Percentiles rank a stretch among this genome's conserved stretches.
Evolutionary conservation across 2,888 invertebrate species (phyloP).

Genomic region (Heliconius ismenius): DNA sequence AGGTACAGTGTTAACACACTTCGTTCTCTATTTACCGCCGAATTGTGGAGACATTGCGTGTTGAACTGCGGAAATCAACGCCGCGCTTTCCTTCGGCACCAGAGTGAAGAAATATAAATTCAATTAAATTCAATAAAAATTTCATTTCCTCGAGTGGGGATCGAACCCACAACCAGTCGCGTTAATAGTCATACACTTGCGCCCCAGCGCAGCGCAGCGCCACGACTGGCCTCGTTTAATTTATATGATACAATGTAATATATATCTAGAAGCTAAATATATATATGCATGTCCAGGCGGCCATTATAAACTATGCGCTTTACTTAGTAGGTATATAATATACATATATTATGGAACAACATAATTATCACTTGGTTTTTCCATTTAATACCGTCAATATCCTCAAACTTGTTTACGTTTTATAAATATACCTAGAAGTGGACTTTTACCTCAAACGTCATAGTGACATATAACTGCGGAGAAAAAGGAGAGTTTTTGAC

Average conservation of each 20-base stretch:
- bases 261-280: neutral
- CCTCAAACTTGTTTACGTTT: conserved; percentile 7
- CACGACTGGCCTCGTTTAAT: no score
- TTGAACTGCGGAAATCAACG: neutral
- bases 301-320: neutral
- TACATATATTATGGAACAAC: neutral
- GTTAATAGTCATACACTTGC: no score
- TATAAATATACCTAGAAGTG: neutral
- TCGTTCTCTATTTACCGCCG: no score
- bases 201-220: no score
- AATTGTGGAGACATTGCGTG: neutral
- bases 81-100: neutral
- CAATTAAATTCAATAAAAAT: no score
- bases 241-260: no score
- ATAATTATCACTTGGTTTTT: conserved; percentile 9
- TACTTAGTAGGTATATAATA: neutral
- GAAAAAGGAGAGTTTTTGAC: no score
- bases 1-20: no score
- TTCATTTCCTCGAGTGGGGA: no score
- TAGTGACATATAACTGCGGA: neutral
- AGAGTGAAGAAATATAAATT: no score
- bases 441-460: neutral
- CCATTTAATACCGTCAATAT: neutral
- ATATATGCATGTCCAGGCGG: neutral
- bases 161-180: no score